phyloP scores from a whole-genome alignment of 2,113 vertebrate genomes.

The Eptesicus fuscus region DNA sequence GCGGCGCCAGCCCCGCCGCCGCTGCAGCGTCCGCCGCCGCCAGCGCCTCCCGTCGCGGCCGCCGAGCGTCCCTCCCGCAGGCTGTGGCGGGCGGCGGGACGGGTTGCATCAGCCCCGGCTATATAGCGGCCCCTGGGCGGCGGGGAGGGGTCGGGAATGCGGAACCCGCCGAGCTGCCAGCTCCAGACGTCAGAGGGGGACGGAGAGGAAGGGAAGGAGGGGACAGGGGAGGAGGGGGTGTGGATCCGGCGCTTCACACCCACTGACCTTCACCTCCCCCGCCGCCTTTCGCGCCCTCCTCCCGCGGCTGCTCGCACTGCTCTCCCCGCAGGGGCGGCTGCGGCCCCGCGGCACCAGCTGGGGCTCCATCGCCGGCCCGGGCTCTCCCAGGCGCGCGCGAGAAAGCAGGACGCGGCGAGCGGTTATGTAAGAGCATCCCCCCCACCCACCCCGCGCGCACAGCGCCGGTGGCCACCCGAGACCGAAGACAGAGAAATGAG shows the following conservation, averaged over 20 bases:
- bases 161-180: slow-evolving; percentile 91
- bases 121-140: slow-evolving; percentile 91
- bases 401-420: slow-evolving; percentile 56
- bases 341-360: neutral
- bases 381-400: slow-evolving; percentile 29
- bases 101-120: slow-evolving; percentile 92
- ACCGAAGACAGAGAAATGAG: neutral
- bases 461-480: neutral
- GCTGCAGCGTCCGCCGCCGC: slow-evolving; percentile 61
- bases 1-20: slow-evolving; percentile 70
- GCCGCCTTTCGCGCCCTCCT: slow-evolving; percentile 39
- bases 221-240: slow-evolving; percentile 76
- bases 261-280: slow-evolving; percentile 73
- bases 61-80: slow-evolving; percentile 78
- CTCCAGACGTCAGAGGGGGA: slow-evolving; percentile 89
- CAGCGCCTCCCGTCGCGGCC: slow-evolving; percentile 69
- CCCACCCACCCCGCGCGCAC: slow-evolving; percentile 49
- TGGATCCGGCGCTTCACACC: slow-evolving; percentile 73
- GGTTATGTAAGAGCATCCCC: slow-evolving; percentile 74
- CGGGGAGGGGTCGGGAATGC: slow-evolving; percentile 98
- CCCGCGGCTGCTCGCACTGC: neutral
- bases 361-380: neutral
- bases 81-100: slow-evolving; percentile 79
- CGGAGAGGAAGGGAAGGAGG: slow-evolving; percentile 74
- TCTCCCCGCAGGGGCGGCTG: neutral